These are phyloP conservation scores for Acronicta aceris DNA, from an alignment of 2,888 invertebrate species.

Conservation along the genomic window DNA sequence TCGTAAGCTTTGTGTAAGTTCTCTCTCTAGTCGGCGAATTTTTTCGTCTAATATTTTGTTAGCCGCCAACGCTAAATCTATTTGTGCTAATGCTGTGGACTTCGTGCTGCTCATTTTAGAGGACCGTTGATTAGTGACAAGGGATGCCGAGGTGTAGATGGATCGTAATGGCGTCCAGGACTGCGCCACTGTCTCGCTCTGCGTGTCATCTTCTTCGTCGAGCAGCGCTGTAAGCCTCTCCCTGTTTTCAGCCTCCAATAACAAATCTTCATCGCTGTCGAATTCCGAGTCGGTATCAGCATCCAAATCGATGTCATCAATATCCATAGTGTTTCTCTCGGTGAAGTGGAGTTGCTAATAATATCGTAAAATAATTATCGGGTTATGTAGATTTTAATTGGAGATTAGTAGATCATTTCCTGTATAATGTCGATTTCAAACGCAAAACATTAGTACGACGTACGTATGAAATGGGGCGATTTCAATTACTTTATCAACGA, in stretches of 20 bases:
- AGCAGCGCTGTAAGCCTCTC: conserved; percentile 61
- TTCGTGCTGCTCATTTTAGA: conserved; percentile 5
- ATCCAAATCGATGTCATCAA: conserved; percentile 46
- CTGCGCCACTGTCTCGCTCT: not conserved
- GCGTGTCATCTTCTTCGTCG: conserved; percentile 53
- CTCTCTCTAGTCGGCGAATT: conserved; percentile 69
- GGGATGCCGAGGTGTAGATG: not conserved
- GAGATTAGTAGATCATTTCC: not conserved
- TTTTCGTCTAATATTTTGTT: conserved; percentile 79
- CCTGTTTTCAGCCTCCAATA: conserved; percentile 64
- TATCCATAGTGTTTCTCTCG: conserved; percentile 38
- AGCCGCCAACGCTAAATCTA: conserved; percentile 70
- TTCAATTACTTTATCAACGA: no score
- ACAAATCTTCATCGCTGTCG: conserved; percentile 63
- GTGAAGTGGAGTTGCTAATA: not conserved
- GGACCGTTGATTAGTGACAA: not conserved
- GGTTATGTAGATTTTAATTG: no score
- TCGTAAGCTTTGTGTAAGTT: conserved; percentile 66
- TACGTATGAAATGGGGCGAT: not conserved
- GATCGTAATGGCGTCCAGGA: not conserved
- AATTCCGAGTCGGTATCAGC: conserved; percentile 35
- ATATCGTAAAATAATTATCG: no score
- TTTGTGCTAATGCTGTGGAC: conserved; percentile 49
- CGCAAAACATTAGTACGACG: no score
- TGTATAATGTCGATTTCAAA: not conserved